Percentiles rank a stretch among this genome's conserved stretches.
Conservation (phyloP, 1,140 invertebrate species). For the Nixonia krombeini region DNA sequence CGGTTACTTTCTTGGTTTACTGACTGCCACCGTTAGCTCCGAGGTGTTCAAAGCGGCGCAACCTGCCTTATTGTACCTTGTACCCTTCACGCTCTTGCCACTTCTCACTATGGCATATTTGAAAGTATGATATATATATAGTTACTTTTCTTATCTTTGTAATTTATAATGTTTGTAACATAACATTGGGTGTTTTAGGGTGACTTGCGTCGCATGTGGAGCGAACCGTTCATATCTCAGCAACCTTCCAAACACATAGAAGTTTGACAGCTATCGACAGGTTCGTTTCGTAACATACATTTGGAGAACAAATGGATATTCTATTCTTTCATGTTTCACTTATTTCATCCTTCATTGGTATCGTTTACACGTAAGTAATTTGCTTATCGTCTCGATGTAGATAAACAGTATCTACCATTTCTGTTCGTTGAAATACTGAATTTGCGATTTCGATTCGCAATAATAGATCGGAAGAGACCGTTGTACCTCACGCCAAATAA, state of each 20-base stretch:
- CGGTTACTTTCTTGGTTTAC: slow-evolving; percentile 96
- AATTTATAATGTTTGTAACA: background rate
- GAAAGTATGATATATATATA: too few relatives aligned
- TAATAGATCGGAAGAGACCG: background rate
- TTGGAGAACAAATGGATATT: too few relatives aligned
- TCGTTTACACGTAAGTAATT: too few relatives aligned
- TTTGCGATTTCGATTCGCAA: too few relatives aligned
- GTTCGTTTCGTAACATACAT: slow-evolving; percentile 20
- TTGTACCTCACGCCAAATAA: background rate
- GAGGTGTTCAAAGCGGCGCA: slow-evolving; percentile 98
- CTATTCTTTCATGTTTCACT: too few relatives aligned
- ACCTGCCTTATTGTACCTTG: slow-evolving; percentile 95
- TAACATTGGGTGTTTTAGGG: slow-evolving; percentile 75
- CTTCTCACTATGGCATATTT: slow-evolving; percentile 97
- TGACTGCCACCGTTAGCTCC: slow-evolving; percentile 96
- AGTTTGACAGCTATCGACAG: slow-evolving; percentile 74
- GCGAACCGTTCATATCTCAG: slow-evolving; percentile 93
- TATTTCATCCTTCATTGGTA: too few relatives aligned
- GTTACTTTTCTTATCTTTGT: slow-evolving; percentile 10
- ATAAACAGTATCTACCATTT: too few relatives aligned
- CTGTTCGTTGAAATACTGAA: too few relatives aligned
- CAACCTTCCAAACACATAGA: slow-evolving; percentile 82
- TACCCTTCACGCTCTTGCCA: slow-evolving; percentile 96
- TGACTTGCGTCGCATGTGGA: slow-evolving; percentile 97
- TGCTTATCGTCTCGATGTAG: too few relatives aligned